Conservation (phyloP, 2,797 vertebrate species). For the Steatocranus sp. region DNA sequence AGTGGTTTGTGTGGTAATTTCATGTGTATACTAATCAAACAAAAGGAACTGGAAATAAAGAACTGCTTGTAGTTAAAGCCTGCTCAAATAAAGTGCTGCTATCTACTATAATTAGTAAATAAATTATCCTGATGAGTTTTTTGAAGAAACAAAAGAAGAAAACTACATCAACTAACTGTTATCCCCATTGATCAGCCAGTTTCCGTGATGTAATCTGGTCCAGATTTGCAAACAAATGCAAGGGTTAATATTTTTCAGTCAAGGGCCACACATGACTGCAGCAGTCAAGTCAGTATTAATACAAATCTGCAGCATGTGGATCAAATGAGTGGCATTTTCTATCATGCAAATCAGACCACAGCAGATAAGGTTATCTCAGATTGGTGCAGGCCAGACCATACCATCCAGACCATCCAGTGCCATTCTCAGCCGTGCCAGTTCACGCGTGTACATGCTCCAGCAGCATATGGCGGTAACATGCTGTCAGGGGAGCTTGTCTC, state of each 20-base stretch:
- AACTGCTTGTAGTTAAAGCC: neutral
- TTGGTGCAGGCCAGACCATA: constrained; percentile 9
- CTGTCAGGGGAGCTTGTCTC: constrained; percentile 81
- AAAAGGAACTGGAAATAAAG: neutral
- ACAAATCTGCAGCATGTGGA: neutral
- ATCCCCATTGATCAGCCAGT: neutral
- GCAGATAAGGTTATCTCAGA: constrained; percentile 27
- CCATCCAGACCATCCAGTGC: constrained; percentile 8
- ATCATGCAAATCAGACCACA: neutral
- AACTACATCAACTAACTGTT: neutral
- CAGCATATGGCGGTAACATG: constrained; percentile 84
- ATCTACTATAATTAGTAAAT: neutral
- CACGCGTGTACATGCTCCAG: constrained; percentile 49
- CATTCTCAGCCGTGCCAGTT: constrained; percentile 29
- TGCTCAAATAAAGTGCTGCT: neutral
- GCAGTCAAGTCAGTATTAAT: neutral
- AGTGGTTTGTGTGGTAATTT: neutral
- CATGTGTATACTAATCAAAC: neutral
- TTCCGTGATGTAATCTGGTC: neutral
- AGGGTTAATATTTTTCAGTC: neutral
- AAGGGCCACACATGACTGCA: no score
- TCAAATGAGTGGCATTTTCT: neutral
- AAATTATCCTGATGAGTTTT: neutral
- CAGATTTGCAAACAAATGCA: neutral
- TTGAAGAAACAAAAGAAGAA: neutral